Evolutionary conservation across 1,140 invertebrate genomes (phyloP).

Genomic region (Drosophila nebulosa): DNA sequence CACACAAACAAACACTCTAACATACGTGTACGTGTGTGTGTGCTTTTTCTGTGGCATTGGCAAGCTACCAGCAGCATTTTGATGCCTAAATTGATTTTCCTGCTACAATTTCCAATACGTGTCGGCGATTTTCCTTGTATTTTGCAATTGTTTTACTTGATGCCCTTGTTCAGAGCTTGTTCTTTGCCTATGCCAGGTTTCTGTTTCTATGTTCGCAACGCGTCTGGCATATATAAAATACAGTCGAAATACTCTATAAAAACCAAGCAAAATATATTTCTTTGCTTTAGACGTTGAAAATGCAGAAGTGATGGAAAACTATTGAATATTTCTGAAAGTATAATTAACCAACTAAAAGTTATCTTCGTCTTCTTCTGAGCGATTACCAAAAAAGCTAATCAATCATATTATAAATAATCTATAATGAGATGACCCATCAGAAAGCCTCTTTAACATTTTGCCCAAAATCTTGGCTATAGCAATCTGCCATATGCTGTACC

Average conservation of each 20-base stretch:
- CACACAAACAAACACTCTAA: too few species aligned
- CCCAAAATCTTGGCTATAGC: too few species aligned
- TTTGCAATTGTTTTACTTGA: constrained; percentile 45
- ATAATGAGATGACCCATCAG: too few species aligned
- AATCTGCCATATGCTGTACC: too few species aligned
- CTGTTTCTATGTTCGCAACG: constrained; percentile 41
- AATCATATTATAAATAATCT: too few species aligned
- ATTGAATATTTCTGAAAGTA: too few species aligned
- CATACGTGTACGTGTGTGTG: not conserved
- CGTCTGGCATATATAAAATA: constrained; percentile 64
- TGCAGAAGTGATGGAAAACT: too few species aligned
- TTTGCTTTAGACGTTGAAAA: not conserved
- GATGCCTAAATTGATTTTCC: constrained; percentile 71
- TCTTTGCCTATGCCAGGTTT: constrained; percentile 42
- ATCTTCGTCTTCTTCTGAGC: too few species aligned
- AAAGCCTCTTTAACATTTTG: too few species aligned
- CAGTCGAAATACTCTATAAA: not conserved
- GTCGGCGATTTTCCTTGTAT: constrained; percentile 44
- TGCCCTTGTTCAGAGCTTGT: not conserved
- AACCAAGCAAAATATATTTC: not conserved
- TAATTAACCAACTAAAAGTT: too few species aligned
- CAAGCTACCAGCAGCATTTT: constrained; percentile 46
- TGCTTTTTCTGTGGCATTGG: constrained; percentile 12
- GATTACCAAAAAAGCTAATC: too few species aligned
- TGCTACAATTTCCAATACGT: constrained; percentile 57